Percentiles rank a stretch among this genome's conserved stretches.
phyloP scores from a whole-genome alignment of 2,888 invertebrate genomes.

The Trissolcus japonicus region DNA sequence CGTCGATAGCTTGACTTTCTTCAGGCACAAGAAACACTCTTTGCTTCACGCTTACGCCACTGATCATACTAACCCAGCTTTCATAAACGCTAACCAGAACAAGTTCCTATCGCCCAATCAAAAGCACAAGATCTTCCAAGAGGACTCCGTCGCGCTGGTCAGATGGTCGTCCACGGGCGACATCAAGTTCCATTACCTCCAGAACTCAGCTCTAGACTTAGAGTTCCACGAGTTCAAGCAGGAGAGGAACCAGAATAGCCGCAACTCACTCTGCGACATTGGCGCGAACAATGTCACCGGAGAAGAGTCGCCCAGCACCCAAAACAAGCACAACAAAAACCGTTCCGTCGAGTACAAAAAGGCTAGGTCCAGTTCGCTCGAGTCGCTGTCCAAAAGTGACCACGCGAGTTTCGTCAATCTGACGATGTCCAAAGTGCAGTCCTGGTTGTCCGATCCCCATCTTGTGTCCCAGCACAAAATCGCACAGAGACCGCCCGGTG shows the following conservation, averaged over 20 bases:
- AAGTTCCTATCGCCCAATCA: conserved; percentile 14
- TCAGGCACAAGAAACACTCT: conserved; percentile 56
- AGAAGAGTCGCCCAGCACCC: conserved; percentile 60
- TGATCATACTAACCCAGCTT: conserved; percentile 55
- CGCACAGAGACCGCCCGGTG: not conserved
- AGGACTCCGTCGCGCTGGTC: conserved; percentile 45
- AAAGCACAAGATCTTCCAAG: conserved; percentile 42
- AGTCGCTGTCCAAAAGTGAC: conserved; percentile 60
- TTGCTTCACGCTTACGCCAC: conserved; percentile 64
- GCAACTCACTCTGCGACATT: conserved; percentile 61
- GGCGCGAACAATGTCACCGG: conserved; percentile 12
- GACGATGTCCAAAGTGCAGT: conserved; percentile 55
- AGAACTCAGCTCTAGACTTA: conserved; percentile 18
- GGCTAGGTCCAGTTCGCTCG: conserved; percentile 25
- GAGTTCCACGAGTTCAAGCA: conserved; percentile 39
- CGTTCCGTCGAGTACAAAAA: conserved; percentile 62
- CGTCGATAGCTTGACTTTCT: conserved; percentile 65
- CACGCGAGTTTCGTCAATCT: conserved; percentile 54
- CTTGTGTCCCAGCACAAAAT: conserved; percentile 31
- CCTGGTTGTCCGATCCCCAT: conserved; percentile 61
- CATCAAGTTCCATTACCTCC: conserved; percentile 11
- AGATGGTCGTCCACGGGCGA: conserved; percentile 42
- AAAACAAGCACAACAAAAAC: conserved; percentile 64
- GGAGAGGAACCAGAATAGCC: conserved; percentile 65
- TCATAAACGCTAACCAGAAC: conserved; percentile 16